Evolutionary conservation across 30 jellyfish, hydroid and myxozoan species (phyloP), one percentile per base, ranked within the genome.

Genomic region (Pelagia noctiluca): DNA sequence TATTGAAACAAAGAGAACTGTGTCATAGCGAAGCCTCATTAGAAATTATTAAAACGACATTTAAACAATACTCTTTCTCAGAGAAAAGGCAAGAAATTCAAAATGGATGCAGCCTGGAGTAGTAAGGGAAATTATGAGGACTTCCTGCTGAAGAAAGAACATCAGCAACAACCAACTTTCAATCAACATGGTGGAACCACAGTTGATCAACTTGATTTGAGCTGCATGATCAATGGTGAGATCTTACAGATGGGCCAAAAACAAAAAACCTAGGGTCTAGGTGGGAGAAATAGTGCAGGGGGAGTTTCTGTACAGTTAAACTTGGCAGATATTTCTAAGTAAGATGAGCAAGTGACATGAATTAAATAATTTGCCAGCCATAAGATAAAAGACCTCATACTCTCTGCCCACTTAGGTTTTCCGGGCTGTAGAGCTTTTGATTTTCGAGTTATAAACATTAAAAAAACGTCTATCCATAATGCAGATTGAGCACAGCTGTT

Each of bases 151-250:
- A 25, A 8, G 26, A 52, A 52, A 52, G 68, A 52, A 25, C 68
- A 52, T 3, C 68, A 52, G 21, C 68, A 52, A 52, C 68, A 42
- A 42, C 8, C 12, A 5, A 5, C 12, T 42, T 42, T 42, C 16
- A 5, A 8, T 42, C 12, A 16, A 5, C 57, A 8, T 5, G 57
- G 16, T 5, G 12, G 16, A 16, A 8, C 8, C 16, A 8, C 16
- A 52, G 68, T 52, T 8, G 68, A 52, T 19, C 68, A 52, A 19
- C 68, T 52, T 8, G 68, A 52, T 19, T 52, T 52, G 68, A 52
- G 68, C 68, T 52, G 68, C 26, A 52, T 52, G 68, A 52, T 52
- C 12, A 52, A 52, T 52, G 68, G 68, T 52, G 21, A 5, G 57
- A 8, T 16, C 57, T 16, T 42, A 5, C 57, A 5, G 12, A 5